Base-by-base conservation (phyloP, 2,113 vertebrate genomes). In the Ibidorhyncha struthersii region DNA sequence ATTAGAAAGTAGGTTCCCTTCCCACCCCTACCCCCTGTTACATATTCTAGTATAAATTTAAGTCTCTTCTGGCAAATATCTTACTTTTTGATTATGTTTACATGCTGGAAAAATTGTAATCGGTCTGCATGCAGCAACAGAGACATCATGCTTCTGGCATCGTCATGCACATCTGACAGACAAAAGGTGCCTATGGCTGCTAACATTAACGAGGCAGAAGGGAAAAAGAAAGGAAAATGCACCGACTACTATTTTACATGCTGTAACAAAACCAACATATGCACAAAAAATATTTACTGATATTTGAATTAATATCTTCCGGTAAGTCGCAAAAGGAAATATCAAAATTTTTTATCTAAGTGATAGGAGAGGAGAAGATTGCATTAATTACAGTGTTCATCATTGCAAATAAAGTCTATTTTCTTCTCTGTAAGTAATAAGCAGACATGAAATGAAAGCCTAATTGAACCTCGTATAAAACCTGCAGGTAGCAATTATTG, bases 381-480 rank as follows among this genome's bases (percentile, higher is more conserved):
- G 91, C 30, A 79, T 95, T 93, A 93, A 90, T 97, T 92, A 94
- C 82, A 94, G 93, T 91, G 53, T 71, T 89, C 93, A 84, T 95
- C 83, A 62, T 90, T 81, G 96, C 90, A 88, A 96, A 97, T 80
- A 81, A 95, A 92, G 77, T 65, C 86, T 82, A 74, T 92, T 96
- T 85, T 78, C 93, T 61, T 86, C 91, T 91, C 92, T 94, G 90
- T 71, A 92, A 96, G 90, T 89, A 97, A 95, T 59, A 96, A 97
- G 94, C 96, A 92, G 86, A 96, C 5, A n/a, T 89, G 92, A 93
- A 97, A 90, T 47, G 95, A 96, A 94, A 95, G 91, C 92, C 97
- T 97, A 95, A 96, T 84, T 89, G 90, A 97, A 89, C 83, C 90
- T 95, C 17, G 90, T 97, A 97, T 87, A 97, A 98, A 97, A 95